phyloP scores from a whole-genome alignment of 2,888 invertebrate species.

The Noctuana brunneofusca region DNA sequence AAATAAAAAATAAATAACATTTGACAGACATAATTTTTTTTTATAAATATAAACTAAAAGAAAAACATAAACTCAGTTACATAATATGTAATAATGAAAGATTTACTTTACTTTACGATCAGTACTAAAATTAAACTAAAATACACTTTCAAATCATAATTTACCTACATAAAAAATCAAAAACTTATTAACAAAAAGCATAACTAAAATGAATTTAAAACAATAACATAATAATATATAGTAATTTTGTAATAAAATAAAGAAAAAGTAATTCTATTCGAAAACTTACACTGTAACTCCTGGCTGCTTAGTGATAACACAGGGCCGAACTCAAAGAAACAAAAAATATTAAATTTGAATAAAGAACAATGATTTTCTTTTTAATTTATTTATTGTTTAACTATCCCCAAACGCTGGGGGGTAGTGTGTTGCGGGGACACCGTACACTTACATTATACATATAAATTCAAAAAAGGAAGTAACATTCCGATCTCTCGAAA shows the following conservation, averaged over 20 bases:
- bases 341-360: slow-evolving; percentile 39
- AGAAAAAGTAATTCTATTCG: slow-evolving; percentile 23
- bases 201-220: no score
- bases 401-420: slow-evolving; percentile 63
- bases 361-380: slow-evolving; percentile 45
- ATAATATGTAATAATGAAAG: no score
- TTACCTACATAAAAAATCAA: no score
- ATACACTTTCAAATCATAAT: no score
- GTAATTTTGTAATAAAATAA: slow-evolving; percentile 34
- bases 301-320: slow-evolving; percentile 53
- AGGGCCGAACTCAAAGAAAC: slow-evolving; percentile 37
- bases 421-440: slow-evolving; percentile 69
- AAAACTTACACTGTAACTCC: slow-evolving; percentile 61
- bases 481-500: slow-evolving; percentile 71
- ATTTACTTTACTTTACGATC: no score
- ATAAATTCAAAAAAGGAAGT: slow-evolving; percentile 76
- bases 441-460: slow-evolving; percentile 71
- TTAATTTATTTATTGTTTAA: slow-evolving; percentile 76
- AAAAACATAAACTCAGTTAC: no score
- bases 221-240: no score
- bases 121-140: no score
- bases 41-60: no score
- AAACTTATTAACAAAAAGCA: no score
- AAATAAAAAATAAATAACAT: no score
- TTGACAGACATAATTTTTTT: no score